Evolutionary conservation across 2,888 invertebrate species (phyloP), one percentile per base, ranked within the genome.

Genomic region (Barypeithes pellucidus): DNA sequence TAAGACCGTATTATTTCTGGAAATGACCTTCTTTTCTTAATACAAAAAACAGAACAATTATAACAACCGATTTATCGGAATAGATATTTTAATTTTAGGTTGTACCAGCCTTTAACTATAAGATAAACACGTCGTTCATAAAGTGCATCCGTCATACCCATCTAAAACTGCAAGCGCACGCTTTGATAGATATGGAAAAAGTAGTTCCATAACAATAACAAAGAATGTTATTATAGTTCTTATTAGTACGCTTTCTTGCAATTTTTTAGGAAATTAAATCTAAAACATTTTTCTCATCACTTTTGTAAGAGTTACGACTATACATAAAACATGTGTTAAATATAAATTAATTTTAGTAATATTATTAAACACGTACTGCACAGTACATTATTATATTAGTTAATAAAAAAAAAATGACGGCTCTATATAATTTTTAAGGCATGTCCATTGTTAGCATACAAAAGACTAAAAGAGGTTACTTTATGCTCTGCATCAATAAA

Each of bases 391-490:
- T 36, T 39, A 39, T n/a, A 4, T 3, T 1, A n/a, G 39, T n/a
- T 2, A 2, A n/a, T 39, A 39, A 12, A 50, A 50, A n/a, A 50
- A 50, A 50, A 20, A 50, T 50, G 22, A 11, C 9, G 12, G 50
- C 47, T 50, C 50, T 39, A 39, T 22, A 24, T 22, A 22, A 50
- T 50, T 50, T 45, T 50, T n/a, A 50, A 50, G 12, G 50, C 3
- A 12, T 5, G 50, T n/a, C 50, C 11, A 12, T 50, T 50, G 22
- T 50, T 50, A 2, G 9, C 9, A 3, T 9, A 50, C 24, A 50
- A 50, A 50, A 50, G 50, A 22, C 22, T n/a, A 50, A 50, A 50
- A 50, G 50, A 22, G 47, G 47, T 47, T 47, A n/a, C 50, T 12
- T 50, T 50, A 22, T 24, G 24, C 22, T 50, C 1, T 50, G 50